Evolutionary conservation across 2,888 invertebrate species (phyloP).

Genomic region (Uloborus plumipes): DNA sequence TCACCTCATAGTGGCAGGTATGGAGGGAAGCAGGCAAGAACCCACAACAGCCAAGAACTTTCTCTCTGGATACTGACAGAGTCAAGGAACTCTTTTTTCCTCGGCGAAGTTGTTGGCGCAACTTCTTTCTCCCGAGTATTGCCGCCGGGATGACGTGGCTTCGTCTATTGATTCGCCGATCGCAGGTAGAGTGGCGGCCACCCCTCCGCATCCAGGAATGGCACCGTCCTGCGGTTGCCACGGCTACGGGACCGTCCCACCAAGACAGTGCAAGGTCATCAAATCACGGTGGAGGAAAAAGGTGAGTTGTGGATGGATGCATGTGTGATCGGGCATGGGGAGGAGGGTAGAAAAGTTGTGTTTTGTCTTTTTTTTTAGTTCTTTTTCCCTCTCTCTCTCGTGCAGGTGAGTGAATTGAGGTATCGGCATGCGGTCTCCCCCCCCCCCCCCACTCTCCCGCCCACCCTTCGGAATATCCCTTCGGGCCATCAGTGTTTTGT

Average conservation of each 20-base stretch:
- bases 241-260: slow-evolving; percentile 63
- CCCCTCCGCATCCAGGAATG: slow-evolving; percentile 35
- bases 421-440: slow-evolving; percentile 40
- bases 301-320: slow-evolving; percentile 8
- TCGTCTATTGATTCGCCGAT: neutral
- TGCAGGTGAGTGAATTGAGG: slow-evolving; percentile 49
- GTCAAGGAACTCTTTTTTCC: slow-evolving; percentile 42
- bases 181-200: slow-evolving; percentile 28
- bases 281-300: slow-evolving; percentile 32
- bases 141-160: neutral
- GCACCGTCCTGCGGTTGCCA: slow-evolving; percentile 50
- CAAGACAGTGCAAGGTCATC: slow-evolving; percentile 56
- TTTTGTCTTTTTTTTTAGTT: slow-evolving; percentile 14
- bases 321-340: slow-evolving; percentile 6
- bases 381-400: slow-evolving; percentile 1
- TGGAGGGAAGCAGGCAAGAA: neutral
- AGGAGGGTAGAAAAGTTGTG: slow-evolving; percentile 24
- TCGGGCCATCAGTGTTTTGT: neutral
- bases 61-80: neutral
- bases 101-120: slow-evolving; percentile 1
- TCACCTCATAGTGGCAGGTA: slow-evolving; percentile 27
- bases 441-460: slow-evolving; percentile 10
- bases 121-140: slow-evolving; percentile 7
- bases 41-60: neutral
- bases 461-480: slow-evolving; percentile 4